Evolutionary conservation across 2,888 invertebrate species (phyloP).

Genomic region (Apotomis turbidana): DNA sequence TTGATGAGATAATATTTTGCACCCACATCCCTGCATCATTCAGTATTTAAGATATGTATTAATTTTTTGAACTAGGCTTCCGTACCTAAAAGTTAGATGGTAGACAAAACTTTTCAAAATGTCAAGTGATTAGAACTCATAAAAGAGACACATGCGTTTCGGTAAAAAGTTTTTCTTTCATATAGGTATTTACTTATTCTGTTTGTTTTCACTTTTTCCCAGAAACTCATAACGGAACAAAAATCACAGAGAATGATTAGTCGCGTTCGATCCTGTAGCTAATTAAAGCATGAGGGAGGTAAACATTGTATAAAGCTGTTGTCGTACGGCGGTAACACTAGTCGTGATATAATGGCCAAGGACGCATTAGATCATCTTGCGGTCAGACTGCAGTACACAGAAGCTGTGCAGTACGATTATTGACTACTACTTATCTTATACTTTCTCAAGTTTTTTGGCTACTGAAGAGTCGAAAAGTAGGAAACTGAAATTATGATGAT

Average conservation of each 20-base stretch:
- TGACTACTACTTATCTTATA: not conserved
- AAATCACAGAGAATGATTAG: not conserved
- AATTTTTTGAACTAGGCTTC: too few species aligned
- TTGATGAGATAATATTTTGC: too few species aligned
- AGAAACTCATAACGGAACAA: not conserved
- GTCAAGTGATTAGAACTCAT: too few species aligned
- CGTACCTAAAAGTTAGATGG: too few species aligned
- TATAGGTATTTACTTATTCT: not conserved
- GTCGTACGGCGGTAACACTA: slow-evolving; percentile 30
- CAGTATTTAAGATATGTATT: too few species aligned
- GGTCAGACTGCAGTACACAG: slow-evolving; percentile 39
- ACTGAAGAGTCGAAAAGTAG: not conserved
- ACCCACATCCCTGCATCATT: too few species aligned
- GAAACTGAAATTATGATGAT: too few species aligned
- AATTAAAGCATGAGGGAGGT: slow-evolving; percentile 15
- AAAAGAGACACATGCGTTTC: too few species aligned
- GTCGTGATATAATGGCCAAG: slow-evolving; percentile 43
- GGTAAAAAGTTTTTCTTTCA: too few species aligned
- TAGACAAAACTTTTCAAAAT: too few species aligned
- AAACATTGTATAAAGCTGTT: slow-evolving; percentile 19
- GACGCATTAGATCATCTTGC: slow-evolving; percentile 47
- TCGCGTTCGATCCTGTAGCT: slow-evolving; percentile 15
- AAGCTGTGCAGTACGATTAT: slow-evolving; percentile 1
- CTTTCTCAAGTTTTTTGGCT: not conserved
- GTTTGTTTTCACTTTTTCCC: not conserved